These are phyloP conservation scores for Caenorhabditis plicata DNA, from an alignment of 2,888 invertebrate genomes.

Conservation along the genomic window DNA sequence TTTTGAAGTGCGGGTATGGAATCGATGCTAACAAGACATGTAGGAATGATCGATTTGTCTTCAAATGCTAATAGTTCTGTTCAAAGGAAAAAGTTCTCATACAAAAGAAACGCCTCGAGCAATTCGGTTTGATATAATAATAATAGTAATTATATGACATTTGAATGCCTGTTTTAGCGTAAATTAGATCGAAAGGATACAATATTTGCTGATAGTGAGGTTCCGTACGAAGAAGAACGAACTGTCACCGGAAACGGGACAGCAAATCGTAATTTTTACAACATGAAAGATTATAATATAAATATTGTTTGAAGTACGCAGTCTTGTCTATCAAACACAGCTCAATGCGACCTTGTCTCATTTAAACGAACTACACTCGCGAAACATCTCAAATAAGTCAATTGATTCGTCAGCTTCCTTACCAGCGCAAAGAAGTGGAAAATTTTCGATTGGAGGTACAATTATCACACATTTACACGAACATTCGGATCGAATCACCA, in stretches of 20 bases:
- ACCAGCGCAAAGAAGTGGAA: background rate
- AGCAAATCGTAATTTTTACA: too few species aligned
- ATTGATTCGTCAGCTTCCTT: conserved; percentile 1
- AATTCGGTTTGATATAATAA: too few species aligned
- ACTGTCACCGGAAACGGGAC: conserved; percentile 2
- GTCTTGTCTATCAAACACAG: conserved; percentile 10
- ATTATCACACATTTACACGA: conserved; percentile 57
- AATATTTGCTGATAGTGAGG: conserved; percentile 13
- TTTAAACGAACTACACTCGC: conserved; percentile 21
- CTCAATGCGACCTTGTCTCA: conserved; percentile 20
- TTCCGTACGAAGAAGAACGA: conserved; percentile 19
- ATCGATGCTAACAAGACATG: conserved; percentile 28
- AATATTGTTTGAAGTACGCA: conserved; percentile 4
- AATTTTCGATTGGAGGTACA: conserved; percentile 13
- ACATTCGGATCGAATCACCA: conserved; percentile 43
- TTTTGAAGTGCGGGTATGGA: conserved; percentile 40
- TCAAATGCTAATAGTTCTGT: conserved; percentile 7
- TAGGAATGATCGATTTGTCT: conserved; percentile 42
- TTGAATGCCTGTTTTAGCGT: too few species aligned
- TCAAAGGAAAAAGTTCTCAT: conserved; percentile 11
- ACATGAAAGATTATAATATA: background rate
- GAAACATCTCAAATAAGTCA: conserved; percentile 4
- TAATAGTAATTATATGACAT: too few species aligned
- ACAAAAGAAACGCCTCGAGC: conserved; percentile 6
- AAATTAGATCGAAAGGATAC: conserved; percentile 17